Percentiles rank a stretch among this genome's conserved stretches.
phyloP scores from a whole-genome alignment of 2,797 vertebrate genomes.

The Distichodus sexfasciatus region DNA sequence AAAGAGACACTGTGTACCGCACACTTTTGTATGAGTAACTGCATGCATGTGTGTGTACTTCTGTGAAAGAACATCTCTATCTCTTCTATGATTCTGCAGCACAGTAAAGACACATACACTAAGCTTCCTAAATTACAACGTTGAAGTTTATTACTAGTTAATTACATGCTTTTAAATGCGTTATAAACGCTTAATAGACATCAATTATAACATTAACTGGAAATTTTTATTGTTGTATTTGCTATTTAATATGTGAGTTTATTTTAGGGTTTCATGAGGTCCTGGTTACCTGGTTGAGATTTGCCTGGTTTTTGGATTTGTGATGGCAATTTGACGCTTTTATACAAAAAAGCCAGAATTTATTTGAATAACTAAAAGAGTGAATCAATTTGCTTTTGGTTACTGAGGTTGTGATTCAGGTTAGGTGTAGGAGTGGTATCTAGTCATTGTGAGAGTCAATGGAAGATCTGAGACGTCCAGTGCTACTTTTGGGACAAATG shows the following conservation, averaged over 20 bases:
- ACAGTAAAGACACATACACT: not conserved
- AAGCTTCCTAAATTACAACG: not conserved
- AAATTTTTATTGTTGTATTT: not conserved
- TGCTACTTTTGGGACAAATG: no score
- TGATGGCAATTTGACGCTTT: no score
- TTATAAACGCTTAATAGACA: not conserved
- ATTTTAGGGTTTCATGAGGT: no score
- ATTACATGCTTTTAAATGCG: not conserved
- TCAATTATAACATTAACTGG: not conserved
- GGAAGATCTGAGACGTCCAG: no score
- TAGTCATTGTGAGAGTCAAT: no score
- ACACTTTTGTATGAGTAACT: not conserved
- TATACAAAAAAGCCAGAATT: no score
- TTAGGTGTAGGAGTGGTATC: no score
- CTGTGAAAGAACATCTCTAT: not conserved
- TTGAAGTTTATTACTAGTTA: not conserved
- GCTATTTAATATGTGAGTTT: conserved; percentile 14
- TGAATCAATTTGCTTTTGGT: no score
- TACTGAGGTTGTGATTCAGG: no score
- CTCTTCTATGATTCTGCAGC: not conserved
- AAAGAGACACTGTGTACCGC: conserved; percentile 58
- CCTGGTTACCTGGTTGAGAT: no score
- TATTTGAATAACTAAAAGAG: no score
- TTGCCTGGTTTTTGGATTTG: no score
- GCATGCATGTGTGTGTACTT: not conserved